These are phyloP conservation scores for Psococerastis gibbosa DNA, from an alignment of 2,888 invertebrate genomes.

Conservation along the genomic window DNA sequence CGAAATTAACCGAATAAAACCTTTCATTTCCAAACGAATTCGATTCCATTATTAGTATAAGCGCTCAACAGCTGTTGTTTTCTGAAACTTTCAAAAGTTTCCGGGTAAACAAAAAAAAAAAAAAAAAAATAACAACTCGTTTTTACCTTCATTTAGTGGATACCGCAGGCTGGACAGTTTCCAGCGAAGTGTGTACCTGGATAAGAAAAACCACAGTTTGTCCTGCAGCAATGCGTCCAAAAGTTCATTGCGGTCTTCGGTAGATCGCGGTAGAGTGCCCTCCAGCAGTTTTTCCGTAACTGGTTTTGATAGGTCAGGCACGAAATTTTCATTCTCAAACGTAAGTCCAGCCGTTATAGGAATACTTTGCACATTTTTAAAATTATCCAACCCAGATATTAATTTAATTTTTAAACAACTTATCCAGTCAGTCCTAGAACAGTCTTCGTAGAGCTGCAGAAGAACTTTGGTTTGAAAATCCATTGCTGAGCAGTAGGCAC, in stretches of 20 bases:
- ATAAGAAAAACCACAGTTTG: conserved; percentile 52
- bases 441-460: conserved; percentile 43
- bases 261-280: conserved; percentile 48
- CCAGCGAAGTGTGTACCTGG: conserved; percentile 57
- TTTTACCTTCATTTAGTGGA: no score
- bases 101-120: no score
- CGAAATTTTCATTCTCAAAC: conserved; percentile 40
- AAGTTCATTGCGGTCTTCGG: conserved; percentile 50
- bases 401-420: conserved; percentile 64
- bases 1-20: no score
- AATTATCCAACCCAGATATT: conserved; percentile 52
- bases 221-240: conserved; percentile 57
- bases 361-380: conserved; percentile 31
- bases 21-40: no score
- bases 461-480: background rate
- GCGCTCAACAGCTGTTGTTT: no score
- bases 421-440: conserved; percentile 39
- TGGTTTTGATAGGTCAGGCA: background rate
- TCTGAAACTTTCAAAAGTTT: no score
- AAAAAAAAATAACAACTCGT: no score
- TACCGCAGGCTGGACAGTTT: conserved; percentile 44
- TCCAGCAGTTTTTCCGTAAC: conserved; percentile 41
- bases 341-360: conserved; percentile 54
- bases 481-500: no score
- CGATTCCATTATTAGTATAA: no score